Evolutionary conservation across 2,888 invertebrate genomes (phyloP).

Genomic region (Odontothrips loti): DNA sequence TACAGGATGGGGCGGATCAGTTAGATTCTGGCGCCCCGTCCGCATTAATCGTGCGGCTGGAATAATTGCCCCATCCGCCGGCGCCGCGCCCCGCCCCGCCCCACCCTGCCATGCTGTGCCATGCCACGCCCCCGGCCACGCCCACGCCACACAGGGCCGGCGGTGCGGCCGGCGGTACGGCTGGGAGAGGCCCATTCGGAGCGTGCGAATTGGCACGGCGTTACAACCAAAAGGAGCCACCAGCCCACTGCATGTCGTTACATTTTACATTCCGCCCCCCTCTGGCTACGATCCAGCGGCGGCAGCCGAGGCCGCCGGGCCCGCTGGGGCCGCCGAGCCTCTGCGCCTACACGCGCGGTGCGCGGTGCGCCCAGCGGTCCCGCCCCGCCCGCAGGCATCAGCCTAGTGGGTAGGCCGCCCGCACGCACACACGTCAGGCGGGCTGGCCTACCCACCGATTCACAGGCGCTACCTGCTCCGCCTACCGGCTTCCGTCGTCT

Average conservation of each 20-base stretch:
- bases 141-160: no score
- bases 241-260: background rate
- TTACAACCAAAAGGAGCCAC: background rate
- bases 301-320: background rate
- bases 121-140: background rate
- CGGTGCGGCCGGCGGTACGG: background rate
- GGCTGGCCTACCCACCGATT: background rate
- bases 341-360: background rate
- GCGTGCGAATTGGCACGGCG: constrained; percentile 9
- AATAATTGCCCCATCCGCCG: background rate
- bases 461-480: background rate
- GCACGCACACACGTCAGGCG: background rate
- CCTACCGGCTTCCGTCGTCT: background rate
- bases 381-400: no score
- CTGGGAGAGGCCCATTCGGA: background rate
- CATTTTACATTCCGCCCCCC: constrained; percentile 22
- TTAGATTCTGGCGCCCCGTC: background rate
- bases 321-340: no score
- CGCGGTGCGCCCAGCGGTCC: background rate
- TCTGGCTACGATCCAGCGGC: background rate
- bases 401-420: background rate
- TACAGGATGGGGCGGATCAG: no score
- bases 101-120: background rate
- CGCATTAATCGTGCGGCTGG: background rate
- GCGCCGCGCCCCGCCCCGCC: background rate